These are phyloP conservation scores for Leptodactylus fuscus DNA, from an alignment of 2,113 vertebrate genomes.

Conservation along the genomic window DNA sequence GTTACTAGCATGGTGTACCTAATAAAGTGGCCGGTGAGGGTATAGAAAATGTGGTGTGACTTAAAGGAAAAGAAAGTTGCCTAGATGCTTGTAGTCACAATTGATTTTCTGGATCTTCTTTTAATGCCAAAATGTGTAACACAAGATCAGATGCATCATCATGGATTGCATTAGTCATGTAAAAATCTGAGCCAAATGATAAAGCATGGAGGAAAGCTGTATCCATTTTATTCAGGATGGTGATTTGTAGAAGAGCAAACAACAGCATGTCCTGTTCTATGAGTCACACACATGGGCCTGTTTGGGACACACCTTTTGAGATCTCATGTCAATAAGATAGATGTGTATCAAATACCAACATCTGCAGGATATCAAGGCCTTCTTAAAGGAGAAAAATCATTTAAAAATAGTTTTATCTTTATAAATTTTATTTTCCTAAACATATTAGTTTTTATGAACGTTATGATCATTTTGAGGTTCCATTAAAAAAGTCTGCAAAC, in stretches of 20 bases:
- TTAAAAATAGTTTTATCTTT: too few species aligned
- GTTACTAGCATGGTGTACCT: too few species aligned
- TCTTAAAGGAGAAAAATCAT: not conserved
- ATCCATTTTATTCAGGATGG: not conserved
- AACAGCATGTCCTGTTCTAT: constrained; percentile 15
- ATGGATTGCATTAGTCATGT: constrained; percentile 12
- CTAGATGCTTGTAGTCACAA: not conserved
- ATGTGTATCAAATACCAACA: not conserved
- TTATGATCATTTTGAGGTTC: too few species aligned
- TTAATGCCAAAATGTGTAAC: not conserved
- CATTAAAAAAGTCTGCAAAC: too few species aligned
- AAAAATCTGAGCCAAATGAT: not conserved
- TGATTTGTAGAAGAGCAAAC: not conserved
- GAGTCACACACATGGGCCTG: not conserved
- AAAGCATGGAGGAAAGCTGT: not conserved
- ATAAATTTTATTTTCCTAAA: too few species aligned
- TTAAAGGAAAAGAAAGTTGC: not conserved
- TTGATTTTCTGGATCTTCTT: not conserved
- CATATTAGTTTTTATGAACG: too few species aligned
- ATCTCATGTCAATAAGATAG: not conserved
- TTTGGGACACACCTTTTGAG: not conserved
- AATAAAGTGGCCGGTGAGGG: too few species aligned
- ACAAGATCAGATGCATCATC: constrained; percentile 14
- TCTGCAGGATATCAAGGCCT: not conserved
- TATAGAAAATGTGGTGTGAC: not conserved